Conservation (phyloP, 2,113 vertebrate genomes). For the Eptesicus fuscus region DNA sequence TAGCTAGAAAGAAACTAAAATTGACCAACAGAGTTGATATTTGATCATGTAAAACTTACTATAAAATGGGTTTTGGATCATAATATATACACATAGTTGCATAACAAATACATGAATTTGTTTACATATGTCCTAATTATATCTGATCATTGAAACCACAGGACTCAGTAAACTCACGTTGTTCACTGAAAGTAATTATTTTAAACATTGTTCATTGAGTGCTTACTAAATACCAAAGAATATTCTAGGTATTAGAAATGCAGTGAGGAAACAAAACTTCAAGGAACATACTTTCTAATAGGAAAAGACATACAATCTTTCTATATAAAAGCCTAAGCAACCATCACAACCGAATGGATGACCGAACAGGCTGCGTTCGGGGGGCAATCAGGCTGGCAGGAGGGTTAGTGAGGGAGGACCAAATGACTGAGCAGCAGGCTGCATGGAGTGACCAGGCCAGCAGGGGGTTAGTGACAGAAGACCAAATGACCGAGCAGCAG, state of each 20-base stretch:
- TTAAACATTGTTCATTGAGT: not conserved
- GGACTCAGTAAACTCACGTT: not conserved
- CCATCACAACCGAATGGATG: no score
- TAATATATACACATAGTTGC: not conserved
- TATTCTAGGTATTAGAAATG: not conserved
- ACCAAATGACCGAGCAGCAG: no score
- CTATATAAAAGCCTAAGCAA: no score
- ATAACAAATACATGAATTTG: not conserved
- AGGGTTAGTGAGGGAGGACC: no score
- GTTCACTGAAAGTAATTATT: not conserved
- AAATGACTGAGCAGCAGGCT: no score
- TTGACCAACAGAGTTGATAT: not conserved
- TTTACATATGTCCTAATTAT: not conserved
- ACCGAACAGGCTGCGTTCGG: no score
- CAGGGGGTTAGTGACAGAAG: no score
- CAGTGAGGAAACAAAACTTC: not conserved
- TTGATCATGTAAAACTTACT: not conserved
- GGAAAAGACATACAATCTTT: not conserved
- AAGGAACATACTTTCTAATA: not conserved
- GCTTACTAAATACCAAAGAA: not conserved
- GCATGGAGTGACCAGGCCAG: no score
- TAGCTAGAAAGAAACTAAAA: not conserved
- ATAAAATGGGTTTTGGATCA: not conserved
- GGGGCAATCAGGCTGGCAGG: no score
- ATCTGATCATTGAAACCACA: not conserved